These are phyloP conservation scores for Podarcis muralis DNA, from an alignment of 2,113 vertebrate genomes.

Conservation along the genomic window DNA sequence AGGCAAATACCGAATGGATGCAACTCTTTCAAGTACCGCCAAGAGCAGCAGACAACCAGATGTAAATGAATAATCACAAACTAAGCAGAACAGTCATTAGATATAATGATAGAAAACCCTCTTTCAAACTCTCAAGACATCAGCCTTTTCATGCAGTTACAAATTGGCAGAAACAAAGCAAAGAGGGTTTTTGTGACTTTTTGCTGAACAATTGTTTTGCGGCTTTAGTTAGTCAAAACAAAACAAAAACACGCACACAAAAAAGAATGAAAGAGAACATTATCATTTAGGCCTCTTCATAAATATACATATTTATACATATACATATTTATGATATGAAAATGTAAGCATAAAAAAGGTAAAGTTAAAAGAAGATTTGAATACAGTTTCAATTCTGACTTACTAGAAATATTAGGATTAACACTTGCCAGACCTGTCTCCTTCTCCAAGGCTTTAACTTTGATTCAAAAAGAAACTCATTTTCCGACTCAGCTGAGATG, in stretches of 20 bases:
- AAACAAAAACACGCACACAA: no score
- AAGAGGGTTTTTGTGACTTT: slow-evolving; percentile 32
- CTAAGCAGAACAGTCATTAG: slow-evolving; percentile 58
- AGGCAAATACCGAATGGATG: not conserved
- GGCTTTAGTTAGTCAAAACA: not conserved
- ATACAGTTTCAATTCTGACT: not conserved
- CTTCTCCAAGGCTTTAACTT: not conserved
- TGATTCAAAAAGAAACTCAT: not conserved
- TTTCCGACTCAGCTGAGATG: not conserved
- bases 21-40: slow-evolving; percentile 1
- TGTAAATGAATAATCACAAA: slow-evolving; percentile 62
- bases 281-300: not conserved
- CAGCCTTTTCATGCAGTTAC: slow-evolving; percentile 51
- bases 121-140: slow-evolving; percentile 40
- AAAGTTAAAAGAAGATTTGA: not conserved
- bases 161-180: slow-evolving; percentile 60
- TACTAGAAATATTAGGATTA: not conserved
- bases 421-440: not conserved
- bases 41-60: slow-evolving; percentile 29
- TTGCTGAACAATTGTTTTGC: not conserved
- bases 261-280: accelerated
- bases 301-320: not conserved
- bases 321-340: not conserved
- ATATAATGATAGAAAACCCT: slow-evolving; percentile 62
- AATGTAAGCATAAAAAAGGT: not conserved